A percentile compares a stretch with the other conserved stretches of the same genome.
Evolutionary conservation across 2,797 vertebrate species (phyloP).

Genomic region (Protonibea diacanthus): DNA sequence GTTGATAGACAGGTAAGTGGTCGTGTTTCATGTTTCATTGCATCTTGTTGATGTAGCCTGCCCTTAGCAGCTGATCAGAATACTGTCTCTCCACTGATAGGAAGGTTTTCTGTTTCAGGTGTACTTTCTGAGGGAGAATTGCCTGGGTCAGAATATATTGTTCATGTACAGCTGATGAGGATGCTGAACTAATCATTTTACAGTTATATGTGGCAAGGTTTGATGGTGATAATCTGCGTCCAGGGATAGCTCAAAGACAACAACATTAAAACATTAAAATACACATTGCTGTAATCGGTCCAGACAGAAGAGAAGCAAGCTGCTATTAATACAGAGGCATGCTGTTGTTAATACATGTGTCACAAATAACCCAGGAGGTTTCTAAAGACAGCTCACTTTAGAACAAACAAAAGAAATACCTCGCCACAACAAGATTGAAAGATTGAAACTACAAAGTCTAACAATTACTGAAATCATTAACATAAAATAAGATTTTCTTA

Average conservation of each 20-base stretch:
- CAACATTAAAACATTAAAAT: too few relatives aligned
- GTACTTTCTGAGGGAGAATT: background rate
- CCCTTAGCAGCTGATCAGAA: background rate
- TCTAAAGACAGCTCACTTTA: background rate
- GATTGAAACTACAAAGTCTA: background rate
- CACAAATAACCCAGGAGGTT: background rate
- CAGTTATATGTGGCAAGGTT: background rate
- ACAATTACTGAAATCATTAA: background rate
- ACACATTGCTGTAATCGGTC: background rate
- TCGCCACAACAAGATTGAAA: background rate
- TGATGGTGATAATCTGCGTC: background rate
- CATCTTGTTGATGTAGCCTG: background rate
- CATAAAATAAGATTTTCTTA: background rate
- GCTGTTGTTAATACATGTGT: background rate
- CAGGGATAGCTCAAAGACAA: background rate
- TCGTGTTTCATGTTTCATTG: background rate
- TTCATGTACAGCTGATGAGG: background rate
- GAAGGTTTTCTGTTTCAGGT: background rate
- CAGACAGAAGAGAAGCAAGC: background rate
- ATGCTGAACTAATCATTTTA: background rate
- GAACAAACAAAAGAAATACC: background rate
- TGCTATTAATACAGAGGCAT: conserved; percentile 1
- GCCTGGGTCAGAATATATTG: background rate
- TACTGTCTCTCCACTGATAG: background rate
- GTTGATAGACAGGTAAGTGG: background rate